Evolutionary conservation across 2,888 invertebrate genomes (phyloP).

Genomic region (Chaitophorus viminalis): DNA sequence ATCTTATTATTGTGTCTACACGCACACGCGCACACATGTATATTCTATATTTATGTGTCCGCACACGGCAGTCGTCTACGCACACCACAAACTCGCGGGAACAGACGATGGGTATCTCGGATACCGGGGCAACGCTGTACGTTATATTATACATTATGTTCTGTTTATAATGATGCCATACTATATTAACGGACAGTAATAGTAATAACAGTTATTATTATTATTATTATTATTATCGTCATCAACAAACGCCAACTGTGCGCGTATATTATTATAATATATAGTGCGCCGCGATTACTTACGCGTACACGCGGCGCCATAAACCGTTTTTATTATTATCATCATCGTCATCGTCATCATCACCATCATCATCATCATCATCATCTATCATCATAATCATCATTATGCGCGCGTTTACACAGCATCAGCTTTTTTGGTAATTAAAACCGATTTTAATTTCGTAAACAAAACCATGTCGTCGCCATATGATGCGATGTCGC

Average conservation of each 20-base stretch:
- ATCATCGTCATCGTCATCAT: no score
- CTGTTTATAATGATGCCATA: conserved; percentile 21
- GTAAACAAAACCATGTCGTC: background rate
- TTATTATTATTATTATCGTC: background rate
- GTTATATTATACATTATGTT: no score
- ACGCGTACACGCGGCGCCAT: background rate
- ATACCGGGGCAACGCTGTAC: background rate
- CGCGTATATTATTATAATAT: no score
- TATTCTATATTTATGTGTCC: background rate
- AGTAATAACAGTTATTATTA: conserved; percentile 7
- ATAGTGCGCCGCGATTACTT: no score
- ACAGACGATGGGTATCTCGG: conserved; percentile 47
- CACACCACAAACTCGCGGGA: background rate
- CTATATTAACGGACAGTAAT: conserved; percentile 7
- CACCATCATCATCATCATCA: no score
- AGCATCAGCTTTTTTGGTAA: background rate
- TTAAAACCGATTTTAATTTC: background rate
- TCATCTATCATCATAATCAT: no score
- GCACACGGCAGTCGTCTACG: background rate
- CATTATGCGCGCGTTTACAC: background rate
- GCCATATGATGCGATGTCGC: no score
- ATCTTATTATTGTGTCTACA: conserved; percentile 44
- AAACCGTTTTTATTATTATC: background rate
- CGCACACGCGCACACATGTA: background rate
- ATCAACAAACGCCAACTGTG: conserved; percentile 16